These are phyloP conservation scores for Cheilosia vulpina DNA, from an alignment of 2,888 invertebrate species.

Conservation along the genomic window DNA sequence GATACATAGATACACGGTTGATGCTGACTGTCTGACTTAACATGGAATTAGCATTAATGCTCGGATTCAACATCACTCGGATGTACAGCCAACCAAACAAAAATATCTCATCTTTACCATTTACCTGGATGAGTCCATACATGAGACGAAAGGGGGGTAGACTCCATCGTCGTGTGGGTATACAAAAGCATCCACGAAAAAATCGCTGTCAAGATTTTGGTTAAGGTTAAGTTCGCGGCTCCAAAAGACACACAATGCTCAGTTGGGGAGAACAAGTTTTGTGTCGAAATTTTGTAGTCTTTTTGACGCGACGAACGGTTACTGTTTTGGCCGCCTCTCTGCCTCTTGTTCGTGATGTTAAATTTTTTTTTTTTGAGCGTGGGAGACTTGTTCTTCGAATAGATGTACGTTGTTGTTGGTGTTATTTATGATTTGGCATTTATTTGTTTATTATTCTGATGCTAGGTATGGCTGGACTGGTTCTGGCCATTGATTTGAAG, in stretches of 20 bases:
- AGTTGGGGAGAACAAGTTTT: slow-evolving; percentile 37
- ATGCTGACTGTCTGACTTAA: slow-evolving; percentile 33
- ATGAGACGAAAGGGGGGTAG: not conserved
- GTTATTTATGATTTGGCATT: slow-evolving; percentile 45
- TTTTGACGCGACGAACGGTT: slow-evolving; percentile 21
- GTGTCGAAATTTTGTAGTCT: slow-evolving; percentile 43
- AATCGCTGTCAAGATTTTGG: slow-evolving; percentile 9
- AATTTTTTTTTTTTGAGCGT: slow-evolving; percentile 42
- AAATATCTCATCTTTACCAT: slow-evolving; percentile 1
- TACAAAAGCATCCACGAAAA: not conserved
- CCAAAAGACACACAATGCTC: slow-evolving; percentile 11
- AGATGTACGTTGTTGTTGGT: slow-evolving; percentile 17
- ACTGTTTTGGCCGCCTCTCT: slow-evolving; percentile 20
- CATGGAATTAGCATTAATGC: slow-evolving; percentile 60
- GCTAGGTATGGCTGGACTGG: slow-evolving; percentile 14
- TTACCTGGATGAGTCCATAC: slow-evolving; percentile 28
- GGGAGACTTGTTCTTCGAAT: slow-evolving; percentile 55
- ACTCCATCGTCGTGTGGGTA: not conserved
- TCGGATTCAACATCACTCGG: slow-evolving; percentile 4
- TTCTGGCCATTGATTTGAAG: not conserved
- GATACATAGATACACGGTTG: slow-evolving; percentile 16
- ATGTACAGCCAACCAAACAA: not conserved
- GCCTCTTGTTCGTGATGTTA: slow-evolving; percentile 10
- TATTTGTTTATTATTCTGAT: slow-evolving; percentile 31
- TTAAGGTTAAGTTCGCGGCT: slow-evolving; percentile 44